phyloP scores from a whole-genome alignment of 1,140 invertebrate species.

The Papilio polytes region DNA sequence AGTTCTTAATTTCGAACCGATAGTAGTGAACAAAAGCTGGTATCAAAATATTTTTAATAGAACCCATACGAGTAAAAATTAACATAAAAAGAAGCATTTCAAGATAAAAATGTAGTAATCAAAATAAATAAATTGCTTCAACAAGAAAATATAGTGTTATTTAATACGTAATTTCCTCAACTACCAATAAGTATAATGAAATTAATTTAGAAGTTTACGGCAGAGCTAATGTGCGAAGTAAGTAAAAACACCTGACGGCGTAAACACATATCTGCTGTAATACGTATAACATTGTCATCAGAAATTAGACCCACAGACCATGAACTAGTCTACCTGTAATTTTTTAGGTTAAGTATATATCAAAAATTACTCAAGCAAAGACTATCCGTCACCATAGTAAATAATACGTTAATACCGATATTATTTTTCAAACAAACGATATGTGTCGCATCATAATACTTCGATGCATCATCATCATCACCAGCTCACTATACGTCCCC shows the following conservation, averaged over 20 bases:
- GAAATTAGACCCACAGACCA: not conserved
- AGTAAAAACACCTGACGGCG: not conserved
- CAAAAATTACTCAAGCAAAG: no score
- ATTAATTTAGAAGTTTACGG: constrained; percentile 18
- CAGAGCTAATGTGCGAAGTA: not conserved
- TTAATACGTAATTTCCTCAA: not conserved
- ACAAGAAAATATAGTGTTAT: not conserved
- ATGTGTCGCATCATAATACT: no score
- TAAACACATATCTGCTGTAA: not conserved
- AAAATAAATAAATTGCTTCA: not conserved
- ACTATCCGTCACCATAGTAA: no score
- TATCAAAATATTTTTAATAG: no score
- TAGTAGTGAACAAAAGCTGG: no score
- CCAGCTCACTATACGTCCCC: no score
- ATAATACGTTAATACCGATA: not conserved
- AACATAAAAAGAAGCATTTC: no score
- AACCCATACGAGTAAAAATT: no score
- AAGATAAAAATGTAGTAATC: no score
- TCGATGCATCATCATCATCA: no score
- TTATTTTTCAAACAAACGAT: not conserved
- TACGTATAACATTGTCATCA: not conserved
- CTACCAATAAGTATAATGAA: constrained; percentile 9
- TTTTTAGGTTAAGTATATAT: not conserved
- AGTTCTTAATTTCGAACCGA: no score
- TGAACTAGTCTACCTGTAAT: no score